A percentile compares a stretch with the other conserved stretches of the same genome.
phyloP scores from a whole-genome alignment of 2,888 invertebrate genomes.

The Mesorhabditis belari region DNA sequence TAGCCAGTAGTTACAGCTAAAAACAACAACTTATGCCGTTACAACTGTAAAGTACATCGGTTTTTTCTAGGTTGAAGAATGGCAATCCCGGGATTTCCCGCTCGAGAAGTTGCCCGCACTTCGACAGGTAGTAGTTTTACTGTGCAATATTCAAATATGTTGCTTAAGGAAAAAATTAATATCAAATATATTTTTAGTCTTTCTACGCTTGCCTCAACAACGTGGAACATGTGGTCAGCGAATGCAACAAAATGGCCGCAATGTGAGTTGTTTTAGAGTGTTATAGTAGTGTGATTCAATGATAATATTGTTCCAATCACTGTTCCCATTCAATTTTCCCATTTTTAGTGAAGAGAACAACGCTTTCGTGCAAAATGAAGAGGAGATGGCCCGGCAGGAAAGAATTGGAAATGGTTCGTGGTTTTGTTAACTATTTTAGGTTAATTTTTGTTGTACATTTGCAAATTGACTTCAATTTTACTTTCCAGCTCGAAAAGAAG shows the following conservation, averaged over 20 bases:
- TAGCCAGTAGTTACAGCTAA: too few relatives aligned
- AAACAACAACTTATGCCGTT: too few relatives aligned
- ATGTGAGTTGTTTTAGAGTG: neutral
- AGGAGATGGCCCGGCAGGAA: neutral
- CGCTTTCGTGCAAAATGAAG: neutral
- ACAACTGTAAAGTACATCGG: too few relatives aligned
- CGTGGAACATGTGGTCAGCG: neutral
- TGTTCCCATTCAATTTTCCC: neutral
- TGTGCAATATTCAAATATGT: too few relatives aligned
- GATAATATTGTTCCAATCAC: neutral
- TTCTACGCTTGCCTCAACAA: neutral
- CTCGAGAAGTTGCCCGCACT: neutral
- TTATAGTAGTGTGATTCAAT: neutral
- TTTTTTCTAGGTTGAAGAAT: neutral
- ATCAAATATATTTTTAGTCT: neutral
- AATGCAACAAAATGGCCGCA: neutral
- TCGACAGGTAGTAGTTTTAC: neutral
- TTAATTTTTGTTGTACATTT: neutral
- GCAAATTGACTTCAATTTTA: neutral
- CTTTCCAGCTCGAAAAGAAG: neutral
- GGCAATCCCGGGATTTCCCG: neutral
- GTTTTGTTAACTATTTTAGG: too few relatives aligned
- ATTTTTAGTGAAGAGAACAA: neutral
- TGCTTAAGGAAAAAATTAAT: neutral
- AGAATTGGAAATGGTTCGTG: neutral